Base-by-base conservation (phyloP, 2,888 invertebrate genomes). In the Nomada ruficornis region DNA sequence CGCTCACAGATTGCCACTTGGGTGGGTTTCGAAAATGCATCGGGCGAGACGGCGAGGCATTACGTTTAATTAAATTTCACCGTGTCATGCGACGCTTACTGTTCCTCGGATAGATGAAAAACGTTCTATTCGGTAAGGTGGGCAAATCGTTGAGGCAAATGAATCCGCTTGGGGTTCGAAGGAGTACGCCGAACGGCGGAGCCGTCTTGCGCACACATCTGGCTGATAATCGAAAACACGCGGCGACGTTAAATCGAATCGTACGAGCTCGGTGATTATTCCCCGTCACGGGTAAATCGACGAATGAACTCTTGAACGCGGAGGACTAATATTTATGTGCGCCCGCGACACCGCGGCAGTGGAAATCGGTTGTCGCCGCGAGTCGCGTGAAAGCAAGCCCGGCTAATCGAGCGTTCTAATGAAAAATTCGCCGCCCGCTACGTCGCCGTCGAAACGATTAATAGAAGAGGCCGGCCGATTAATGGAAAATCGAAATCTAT, bases 21-120 rank as follows among this genome's bases (percentile, higher is more conserved):
- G 88, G 87, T 88, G 88, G 88, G 86, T 88, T 86, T 87, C 88
- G 87, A 87, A 86, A 88, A 87, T 87, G 78, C 82, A 82, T 77
- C 80, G 86, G 68, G 55, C 68, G 74, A 67, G 50, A 76, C 77
- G 81, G 68, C 77, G 82, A 67, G 70, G 75, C 79, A 74, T 74
- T 65, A 74, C 80, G 81, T 81, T 86, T 83, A 81, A 87, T 86
- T 86, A 81, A 87, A 86, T 86, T 77, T 71, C 64, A 82, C 73
- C 74, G 77, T 70, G 74, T 73, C 77, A 78, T 65, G 77, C 67
- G 78, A 63, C 70, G 71, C 55, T 72, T 57, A 60, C 62, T 26
- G n/a, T 65, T 72, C 69, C 15, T 42, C 18, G 20, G 36, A n/a
- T 73, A 59, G 26, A 52, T 67, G 75, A 68, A 79, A 65, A 47